phyloP scores from a whole-genome alignment of 2,888 invertebrate genomes.

The Biston stratarius region DNA sequence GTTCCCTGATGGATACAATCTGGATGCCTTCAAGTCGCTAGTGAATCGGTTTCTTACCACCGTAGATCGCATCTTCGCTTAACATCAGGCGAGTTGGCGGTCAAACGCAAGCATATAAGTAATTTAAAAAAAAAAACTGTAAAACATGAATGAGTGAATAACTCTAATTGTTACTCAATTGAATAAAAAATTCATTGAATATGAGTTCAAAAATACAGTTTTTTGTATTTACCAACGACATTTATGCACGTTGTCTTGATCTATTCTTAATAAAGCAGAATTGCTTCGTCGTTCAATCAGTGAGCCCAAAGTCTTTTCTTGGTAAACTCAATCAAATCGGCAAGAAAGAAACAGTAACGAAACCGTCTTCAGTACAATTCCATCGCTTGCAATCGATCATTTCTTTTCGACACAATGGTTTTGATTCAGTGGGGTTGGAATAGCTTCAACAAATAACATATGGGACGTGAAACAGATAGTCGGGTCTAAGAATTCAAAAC shows the following conservation, averaged over 20 bases:
- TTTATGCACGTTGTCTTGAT: neutral
- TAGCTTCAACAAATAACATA: neutral
- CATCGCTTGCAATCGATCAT: constrained; percentile 44
- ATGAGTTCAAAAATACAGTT: no score
- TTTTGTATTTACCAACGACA: no score
- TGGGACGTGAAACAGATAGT: neutral
- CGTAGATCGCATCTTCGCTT: no score
- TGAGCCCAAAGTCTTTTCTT: constrained; percentile 2
- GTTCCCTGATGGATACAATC: no score
- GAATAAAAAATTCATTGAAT: no score
- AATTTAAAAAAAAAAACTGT: no score
- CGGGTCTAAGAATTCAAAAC: neutral
- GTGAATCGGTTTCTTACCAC: no score
- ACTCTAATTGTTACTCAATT: no score
- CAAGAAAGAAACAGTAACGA: constrained; percentile 26
- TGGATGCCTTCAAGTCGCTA: no score
- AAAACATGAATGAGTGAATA: no score
- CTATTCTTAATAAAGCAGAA: neutral
- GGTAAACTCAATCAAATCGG: constrained; percentile 16
- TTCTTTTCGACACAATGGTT: constrained; percentile 42
- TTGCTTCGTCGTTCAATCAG: constrained; percentile 10
- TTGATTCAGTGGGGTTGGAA: constrained; percentile 41
- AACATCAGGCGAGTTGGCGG: no score
- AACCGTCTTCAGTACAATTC: constrained; percentile 24
- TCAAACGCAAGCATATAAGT: no score